Evolutionary conservation across 2,797 vertebrate genomes (phyloP).

Genomic region (Rhinichthys osculus): DNA sequence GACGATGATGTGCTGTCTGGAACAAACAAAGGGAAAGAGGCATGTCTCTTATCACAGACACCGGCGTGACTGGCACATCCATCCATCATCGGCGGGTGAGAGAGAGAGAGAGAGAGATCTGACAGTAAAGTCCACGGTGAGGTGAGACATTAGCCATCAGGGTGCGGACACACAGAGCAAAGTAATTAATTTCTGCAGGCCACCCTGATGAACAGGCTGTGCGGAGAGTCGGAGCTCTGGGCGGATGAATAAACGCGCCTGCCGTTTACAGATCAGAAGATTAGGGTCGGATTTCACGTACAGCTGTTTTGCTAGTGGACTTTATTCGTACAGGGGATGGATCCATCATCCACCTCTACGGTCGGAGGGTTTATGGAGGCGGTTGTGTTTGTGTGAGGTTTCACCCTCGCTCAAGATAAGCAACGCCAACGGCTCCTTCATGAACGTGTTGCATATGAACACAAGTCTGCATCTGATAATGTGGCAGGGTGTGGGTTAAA

Average conservation of each 20-base stretch:
- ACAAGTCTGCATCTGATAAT: neutral
- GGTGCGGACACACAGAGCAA: conserved; percentile 29
- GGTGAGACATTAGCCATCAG: conserved; percentile 11
- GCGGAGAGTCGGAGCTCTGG: neutral
- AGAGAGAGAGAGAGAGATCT: neutral
- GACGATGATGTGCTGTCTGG: conserved; percentile 25
- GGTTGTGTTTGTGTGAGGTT: conserved; percentile 8
- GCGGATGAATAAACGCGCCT: neutral
- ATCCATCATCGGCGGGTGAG: conserved; percentile 2
- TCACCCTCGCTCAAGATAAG: conserved; percentile 15
- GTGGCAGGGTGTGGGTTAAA: neutral
- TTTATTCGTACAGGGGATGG: neutral
- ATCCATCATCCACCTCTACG: neutral
- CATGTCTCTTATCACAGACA: conserved; percentile 7
- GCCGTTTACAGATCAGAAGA: neutral
- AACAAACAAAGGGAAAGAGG: conserved; percentile 3
- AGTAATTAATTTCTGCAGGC: conserved; percentile 34
- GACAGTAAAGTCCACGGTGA: neutral
- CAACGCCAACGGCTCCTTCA: neutral
- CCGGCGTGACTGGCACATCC: neutral
- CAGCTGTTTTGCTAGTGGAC: neutral
- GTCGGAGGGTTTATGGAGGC: neutral
- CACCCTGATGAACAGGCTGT: conserved; percentile 32
- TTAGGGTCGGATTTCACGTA: neutral
- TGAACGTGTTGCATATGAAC: conserved; percentile 21